Evolutionary conservation across 2,113 vertebrate genomes (phyloP).

Genomic region (Physeter macrocephalus): DNA sequence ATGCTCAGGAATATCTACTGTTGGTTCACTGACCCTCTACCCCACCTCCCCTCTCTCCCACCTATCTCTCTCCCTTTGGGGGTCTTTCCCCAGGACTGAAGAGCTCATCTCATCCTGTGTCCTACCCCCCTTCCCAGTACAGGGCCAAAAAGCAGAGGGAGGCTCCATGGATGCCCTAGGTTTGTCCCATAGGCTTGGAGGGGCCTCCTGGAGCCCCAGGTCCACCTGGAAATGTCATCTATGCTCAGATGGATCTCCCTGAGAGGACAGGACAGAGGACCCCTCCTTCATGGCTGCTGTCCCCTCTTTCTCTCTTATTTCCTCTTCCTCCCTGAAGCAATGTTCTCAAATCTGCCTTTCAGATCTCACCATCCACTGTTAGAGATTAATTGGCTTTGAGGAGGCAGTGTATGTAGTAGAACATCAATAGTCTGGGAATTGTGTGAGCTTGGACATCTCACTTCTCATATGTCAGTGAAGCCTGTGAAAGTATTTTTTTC

Average conservation of each 20-base stretch:
- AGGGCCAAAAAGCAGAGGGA: constrained; percentile 70
- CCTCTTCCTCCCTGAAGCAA: neutral
- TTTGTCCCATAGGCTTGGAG: neutral
- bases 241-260: constrained; percentile 59
- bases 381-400: neutral
- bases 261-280: neutral
- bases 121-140: neutral
- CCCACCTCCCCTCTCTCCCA: neutral
- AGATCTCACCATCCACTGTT: neutral
- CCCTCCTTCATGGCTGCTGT: neutral
- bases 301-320: neutral
- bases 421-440: neutral
- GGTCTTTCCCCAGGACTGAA: neutral
- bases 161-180: constrained; percentile 59
- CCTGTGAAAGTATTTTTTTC: neutral
- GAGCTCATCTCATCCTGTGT: neutral
- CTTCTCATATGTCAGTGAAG: neutral
- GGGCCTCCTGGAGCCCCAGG: constrained; percentile 67
- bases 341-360: neutral
- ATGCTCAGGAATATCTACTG: neutral
- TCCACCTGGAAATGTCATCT: constrained; percentile 30
- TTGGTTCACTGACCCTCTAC: neutral
- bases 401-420: neutral
- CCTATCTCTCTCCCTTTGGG: neutral
- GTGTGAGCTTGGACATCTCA: neutral